A percentile compares a stretch with the other conserved stretches of the same genome.
phyloP scores from a whole-genome alignment of 2,113 vertebrate genomes.

The Tetraodon nigroviridis region DNA sequence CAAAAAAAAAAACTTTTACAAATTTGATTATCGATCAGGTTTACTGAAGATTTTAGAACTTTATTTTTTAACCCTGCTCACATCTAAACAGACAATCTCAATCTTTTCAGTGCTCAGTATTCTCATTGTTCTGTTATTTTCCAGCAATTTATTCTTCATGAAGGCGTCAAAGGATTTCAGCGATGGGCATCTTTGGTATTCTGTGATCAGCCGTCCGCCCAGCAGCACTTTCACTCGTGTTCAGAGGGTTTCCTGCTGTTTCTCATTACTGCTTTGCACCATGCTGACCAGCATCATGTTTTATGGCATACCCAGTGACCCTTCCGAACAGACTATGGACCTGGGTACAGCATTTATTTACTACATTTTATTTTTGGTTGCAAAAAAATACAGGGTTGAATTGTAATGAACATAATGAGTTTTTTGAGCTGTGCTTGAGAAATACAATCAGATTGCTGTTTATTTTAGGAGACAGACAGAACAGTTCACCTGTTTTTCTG shows the following conservation, averaged over 20 bases:
- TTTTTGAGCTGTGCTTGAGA: not conserved
- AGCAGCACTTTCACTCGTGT: slow-evolving; percentile 84
- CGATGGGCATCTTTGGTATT: slow-evolving; percentile 90
- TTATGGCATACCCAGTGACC: slow-evolving; percentile 87
- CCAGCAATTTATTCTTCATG: slow-evolving; percentile 87
- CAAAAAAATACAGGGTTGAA: not conserved
- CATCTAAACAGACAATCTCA: not conserved
- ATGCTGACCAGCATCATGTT: slow-evolving; percentile 96
- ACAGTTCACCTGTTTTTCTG: not conserved
- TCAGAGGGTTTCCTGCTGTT: slow-evolving; percentile 90
- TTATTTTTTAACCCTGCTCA: too few species aligned
- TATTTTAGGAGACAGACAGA: too few species aligned
- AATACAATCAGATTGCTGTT: not conserved
- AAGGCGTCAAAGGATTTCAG: slow-evolving; percentile 84
- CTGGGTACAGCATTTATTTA: slow-evolving; percentile 73
- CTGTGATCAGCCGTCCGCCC: slow-evolving; percentile 79
- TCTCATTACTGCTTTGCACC: slow-evolving; percentile 89
- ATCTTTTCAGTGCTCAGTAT: not conserved
- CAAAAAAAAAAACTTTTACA: too few species aligned
- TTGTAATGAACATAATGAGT: not conserved
- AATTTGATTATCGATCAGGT: too few species aligned
- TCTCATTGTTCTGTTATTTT: not conserved
- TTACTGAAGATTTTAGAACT: too few species aligned
- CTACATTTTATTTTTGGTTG: not conserved
- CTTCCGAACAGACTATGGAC: slow-evolving; percentile 90